Evolutionary conservation across 2,113 vertebrate species (phyloP), one percentile per base, ranked within the genome.

Genomic region (Gopherus flavomarginatus): DNA sequence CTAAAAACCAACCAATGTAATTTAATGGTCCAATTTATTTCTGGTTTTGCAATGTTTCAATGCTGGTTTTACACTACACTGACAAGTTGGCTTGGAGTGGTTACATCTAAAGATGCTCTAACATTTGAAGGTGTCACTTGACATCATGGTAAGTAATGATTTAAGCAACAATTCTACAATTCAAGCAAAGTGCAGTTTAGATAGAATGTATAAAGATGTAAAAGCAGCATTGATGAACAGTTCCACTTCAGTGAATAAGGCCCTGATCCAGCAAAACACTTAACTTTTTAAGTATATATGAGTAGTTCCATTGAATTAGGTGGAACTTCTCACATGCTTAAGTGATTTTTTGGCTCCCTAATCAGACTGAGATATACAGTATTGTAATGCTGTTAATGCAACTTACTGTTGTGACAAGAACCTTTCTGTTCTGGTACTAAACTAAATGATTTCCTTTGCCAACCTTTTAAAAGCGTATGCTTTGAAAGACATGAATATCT

Each of bases 401-500:
- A 97, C 62, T 85, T 91, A 92, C 81, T 97, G 95, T 93, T 96
- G 95, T 97, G 97, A 95, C 95, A 97, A 98, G 95, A 97, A 98
- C 95, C 97, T 96, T 98, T 96, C 91, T 95, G 59, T 98, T 98
- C 98, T 97, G 96, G 96, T 97, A 97, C 96, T 96, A 98, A 98
- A 95, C 92, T 97, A 95, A 98, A 97, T 96, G 19, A 97, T 95
- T 98, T 98, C 96, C 96, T 98, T 98, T 97, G 92, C 97, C 96
- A 97, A 94, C 95, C 92, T 98, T 98, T 97, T 95, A 96, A 94
- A 97, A 94, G 94, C 96, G 93, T 97, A 97, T 98, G 97, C 87
- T 96, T 97, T 96, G 98, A 98, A 98, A 98, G 96, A 97, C 97
- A 98, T 98, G 97, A 98, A 97, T 98, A 98, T 98, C 97, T 98